phyloP scores from a whole-genome alignment of 2,888 invertebrate species.

The Agrilus mali region DNA sequence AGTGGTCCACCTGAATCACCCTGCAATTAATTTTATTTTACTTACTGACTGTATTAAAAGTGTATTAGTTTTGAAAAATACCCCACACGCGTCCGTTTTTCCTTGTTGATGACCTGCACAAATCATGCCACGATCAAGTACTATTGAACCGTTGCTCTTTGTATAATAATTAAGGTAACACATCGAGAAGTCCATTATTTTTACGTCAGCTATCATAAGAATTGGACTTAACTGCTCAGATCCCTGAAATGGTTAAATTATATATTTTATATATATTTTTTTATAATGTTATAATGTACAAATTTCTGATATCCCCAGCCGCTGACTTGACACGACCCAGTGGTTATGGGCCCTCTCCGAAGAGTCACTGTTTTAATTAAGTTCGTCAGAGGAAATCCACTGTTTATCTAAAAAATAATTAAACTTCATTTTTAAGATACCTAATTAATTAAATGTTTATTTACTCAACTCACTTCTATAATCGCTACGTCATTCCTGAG shows the following conservation, averaged over 20 bases:
- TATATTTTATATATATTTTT: too few relatives aligned
- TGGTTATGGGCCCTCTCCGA: conserved; percentile 4
- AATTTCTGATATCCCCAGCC: conserved; percentile 18
- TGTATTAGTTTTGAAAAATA: conserved; percentile 4
- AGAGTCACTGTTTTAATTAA: conserved; percentile 10
- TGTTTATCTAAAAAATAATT: conserved; percentile 7
- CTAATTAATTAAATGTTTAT: background rate
- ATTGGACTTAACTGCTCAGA: conserved; percentile 13
- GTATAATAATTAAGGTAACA: conserved; percentile 13
- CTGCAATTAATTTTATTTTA: conserved; percentile 9
- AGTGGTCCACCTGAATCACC: conserved; percentile 24
- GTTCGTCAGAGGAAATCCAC: conserved; percentile 2
- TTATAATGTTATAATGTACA: too few relatives aligned
- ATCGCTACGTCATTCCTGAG: conserved; percentile 20
- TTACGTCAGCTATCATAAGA: conserved; percentile 15
- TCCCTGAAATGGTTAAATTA: conserved; percentile 8
- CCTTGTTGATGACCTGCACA: conserved; percentile 17
- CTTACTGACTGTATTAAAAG: too few relatives aligned
- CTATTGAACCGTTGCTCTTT: conserved; percentile 1
- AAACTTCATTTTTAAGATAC: background rate
- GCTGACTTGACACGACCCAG: conserved; percentile 14
- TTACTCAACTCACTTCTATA: conserved; percentile 16
- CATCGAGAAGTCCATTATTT: conserved; percentile 12
- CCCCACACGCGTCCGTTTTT: conserved; percentile 19
- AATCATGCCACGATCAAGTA: conserved; percentile 14